Base-by-base conservation (phyloP, 2,113 vertebrate species). In the Talpa occidentalis region DNA sequence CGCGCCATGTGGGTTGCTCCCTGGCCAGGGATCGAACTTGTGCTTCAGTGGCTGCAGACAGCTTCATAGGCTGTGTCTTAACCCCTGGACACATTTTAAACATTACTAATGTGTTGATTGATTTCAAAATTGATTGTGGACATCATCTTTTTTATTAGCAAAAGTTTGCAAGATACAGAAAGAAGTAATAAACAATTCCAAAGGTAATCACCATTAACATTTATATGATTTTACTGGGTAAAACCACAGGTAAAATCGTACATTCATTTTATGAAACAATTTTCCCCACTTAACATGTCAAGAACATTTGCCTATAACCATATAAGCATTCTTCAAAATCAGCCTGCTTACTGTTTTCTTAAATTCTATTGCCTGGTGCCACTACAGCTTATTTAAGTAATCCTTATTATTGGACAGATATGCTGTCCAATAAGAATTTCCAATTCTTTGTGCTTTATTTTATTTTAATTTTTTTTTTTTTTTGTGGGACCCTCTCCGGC, bases 321-420 rank as follows among this genome's bases (percentile, higher is more conserved):
- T 76, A 78, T 76, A 78, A 94, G 56, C 21, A 37, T 60, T 83
- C 76, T 83, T 92, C 42, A 70, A 44, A 92, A 64, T 54, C 10
- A 37, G 42, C 19, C 5, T 54, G 40, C 15, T 83, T 88, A 52
- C 52, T 54, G 35, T 83, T 44, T 83, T 88, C 5, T 11, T 44
- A 54, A 62, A 37, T 78, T 60, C 37, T 6, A 24, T 54, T 30
- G 2, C 35, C 8, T n/a, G 49, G 26, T 17, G 44, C 35, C 15
- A 5, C 32, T 54, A 6, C 2, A 32, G 19, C 32, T 81, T 77
- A 52, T 88, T 54, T 62, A 83, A 54, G 9, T 69, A 42, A 77
- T 44, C 70, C 42, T 95, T 62, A 15, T 28, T 74, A 1, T 78
- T 90, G 67, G 28, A 62, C 81, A 37, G 1, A 24, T 0, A 93